These are phyloP conservation scores for Bolinopsis microptera DNA, from an alignment of 37 sponge, comb jelly and placozoan genomes.

Conservation along the genomic window DNA sequence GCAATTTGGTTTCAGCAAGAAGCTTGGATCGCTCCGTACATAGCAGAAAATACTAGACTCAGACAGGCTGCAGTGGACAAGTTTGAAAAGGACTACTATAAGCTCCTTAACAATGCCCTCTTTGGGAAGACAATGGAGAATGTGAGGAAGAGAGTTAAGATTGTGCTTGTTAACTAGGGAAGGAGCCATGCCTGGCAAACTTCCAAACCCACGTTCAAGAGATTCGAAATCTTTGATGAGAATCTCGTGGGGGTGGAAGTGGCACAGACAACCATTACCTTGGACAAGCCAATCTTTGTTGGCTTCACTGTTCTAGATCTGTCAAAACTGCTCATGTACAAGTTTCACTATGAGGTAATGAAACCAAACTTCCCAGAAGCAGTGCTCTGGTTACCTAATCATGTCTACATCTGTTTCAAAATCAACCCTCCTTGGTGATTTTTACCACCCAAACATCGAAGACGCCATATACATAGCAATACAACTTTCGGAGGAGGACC, in stretches of 20 bases:
- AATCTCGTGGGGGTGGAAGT: constrained; percentile 11
- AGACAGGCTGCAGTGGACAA: background rate
- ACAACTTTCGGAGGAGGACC: no score
- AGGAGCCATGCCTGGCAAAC: background rate
- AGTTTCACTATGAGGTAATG: constrained; percentile 41
- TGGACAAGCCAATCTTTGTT: constrained; percentile 55
- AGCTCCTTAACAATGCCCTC: no score
- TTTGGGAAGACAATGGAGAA: no score
- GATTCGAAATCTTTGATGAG: constrained; percentile 27
- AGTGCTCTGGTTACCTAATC: background rate
- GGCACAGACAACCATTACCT: background rate
- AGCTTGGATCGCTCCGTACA: constrained; percentile 61
- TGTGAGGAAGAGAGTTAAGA: no score
- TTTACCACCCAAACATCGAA: no score
- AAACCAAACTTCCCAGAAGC: background rate
- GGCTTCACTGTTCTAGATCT: no score
- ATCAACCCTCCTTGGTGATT: no score
- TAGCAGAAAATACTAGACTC: constrained; percentile 1
- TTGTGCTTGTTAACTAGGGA: constrained; percentile 22
- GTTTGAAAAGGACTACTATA: no score
- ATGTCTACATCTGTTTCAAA: no score
- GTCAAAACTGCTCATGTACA: constrained; percentile 39
- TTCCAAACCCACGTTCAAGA: constrained; percentile 14
- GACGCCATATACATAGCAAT: no score
- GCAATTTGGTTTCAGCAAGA: constrained; percentile 10